phyloP scores from a whole-genome alignment of 2,888 invertebrate species.

The Campoplex capitator region DNA sequence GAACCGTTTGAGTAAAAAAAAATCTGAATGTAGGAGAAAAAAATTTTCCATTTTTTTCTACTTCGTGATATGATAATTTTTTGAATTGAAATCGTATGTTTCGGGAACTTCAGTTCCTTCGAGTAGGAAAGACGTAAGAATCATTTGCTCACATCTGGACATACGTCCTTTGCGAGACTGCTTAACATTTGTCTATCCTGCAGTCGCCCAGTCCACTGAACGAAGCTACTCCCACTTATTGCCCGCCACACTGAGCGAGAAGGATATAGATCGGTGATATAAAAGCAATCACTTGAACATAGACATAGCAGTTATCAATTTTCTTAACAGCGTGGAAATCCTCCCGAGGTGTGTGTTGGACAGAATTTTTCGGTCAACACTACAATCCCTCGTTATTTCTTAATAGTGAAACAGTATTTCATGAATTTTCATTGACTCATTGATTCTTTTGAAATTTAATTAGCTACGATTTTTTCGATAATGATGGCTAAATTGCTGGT shows the following conservation, averaged over 20 bases:
- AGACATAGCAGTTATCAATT: slow-evolving; percentile 47
- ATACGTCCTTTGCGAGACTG: too few relatives aligned
- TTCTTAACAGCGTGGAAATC: slow-evolving; percentile 36
- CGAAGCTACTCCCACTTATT: slow-evolving; percentile 41
- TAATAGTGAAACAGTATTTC: neutral
- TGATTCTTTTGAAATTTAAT: neutral
- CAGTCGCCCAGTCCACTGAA: too few relatives aligned
- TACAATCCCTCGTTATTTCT: neutral
- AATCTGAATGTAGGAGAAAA: too few relatives aligned
- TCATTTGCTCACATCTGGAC: too few relatives aligned
- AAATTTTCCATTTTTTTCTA: too few relatives aligned
- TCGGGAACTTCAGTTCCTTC: too few relatives aligned
- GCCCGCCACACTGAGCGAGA: slow-evolving; percentile 60
- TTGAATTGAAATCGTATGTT: too few relatives aligned
- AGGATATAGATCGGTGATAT: slow-evolving; percentile 44
- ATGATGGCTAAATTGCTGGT: slow-evolving; percentile 55
- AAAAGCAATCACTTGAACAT: slow-evolving; percentile 54
- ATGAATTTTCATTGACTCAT: neutral
- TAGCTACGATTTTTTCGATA: neutral
- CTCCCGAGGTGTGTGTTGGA: slow-evolving; percentile 14
- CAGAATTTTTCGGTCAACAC: slow-evolving; percentile 11
- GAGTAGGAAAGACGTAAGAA: too few relatives aligned
- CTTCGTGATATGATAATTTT: too few relatives aligned
- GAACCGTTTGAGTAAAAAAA: too few relatives aligned
- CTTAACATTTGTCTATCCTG: too few relatives aligned